Evolutionary conservation across 2,113 vertebrate species (phyloP).

Genomic region (Alces alces): DNA sequence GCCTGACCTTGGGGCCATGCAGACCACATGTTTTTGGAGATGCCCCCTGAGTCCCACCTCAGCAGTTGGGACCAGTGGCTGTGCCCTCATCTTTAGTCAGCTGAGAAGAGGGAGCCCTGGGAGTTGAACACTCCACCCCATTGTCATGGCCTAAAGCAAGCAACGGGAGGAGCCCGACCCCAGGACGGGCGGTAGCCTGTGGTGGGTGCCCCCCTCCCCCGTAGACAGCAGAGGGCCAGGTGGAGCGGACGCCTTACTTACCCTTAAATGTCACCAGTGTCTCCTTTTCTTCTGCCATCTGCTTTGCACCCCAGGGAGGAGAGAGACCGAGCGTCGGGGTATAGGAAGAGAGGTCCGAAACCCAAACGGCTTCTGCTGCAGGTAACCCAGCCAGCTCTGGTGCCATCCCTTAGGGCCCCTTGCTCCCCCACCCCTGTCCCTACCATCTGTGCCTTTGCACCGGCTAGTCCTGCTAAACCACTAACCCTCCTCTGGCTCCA

Average conservation of each 20-base stretch:
- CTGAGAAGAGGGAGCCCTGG: not conserved
- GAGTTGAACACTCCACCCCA: not conserved
- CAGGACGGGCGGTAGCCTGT: not conserved
- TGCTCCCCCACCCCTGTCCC: not conserved
- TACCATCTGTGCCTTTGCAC: not conserved
- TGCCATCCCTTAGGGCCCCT: slow-evolving; percentile 5
- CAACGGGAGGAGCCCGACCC: not conserved
- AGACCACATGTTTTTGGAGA: not conserved
- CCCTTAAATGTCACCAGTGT: slow-evolving; percentile 43
- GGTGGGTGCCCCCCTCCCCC: not conserved
- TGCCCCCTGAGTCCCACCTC: not conserved
- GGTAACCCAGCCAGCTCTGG: slow-evolving; percentile 80
- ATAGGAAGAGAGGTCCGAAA: slow-evolving; percentile 96
- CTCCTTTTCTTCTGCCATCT: slow-evolving; percentile 59
- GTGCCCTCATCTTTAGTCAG: not conserved
- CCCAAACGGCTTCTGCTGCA: slow-evolving; percentile 93
- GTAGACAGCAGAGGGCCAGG: not conserved
- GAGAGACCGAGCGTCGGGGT: slow-evolving; percentile 92
- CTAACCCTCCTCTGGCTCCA: not conserved
- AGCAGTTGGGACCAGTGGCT: not conserved
- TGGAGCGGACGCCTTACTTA: rapidly evolving
- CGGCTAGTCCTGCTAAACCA: not conserved
- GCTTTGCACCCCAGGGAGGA: slow-evolving; percentile 87
- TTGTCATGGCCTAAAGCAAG: not conserved
- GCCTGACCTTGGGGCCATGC: not conserved